Evolutionary conservation across 1,140 invertebrate genomes (phyloP), one percentile per base, ranked within the genome.

Genomic region (Megalonaias nervosa): DNA sequence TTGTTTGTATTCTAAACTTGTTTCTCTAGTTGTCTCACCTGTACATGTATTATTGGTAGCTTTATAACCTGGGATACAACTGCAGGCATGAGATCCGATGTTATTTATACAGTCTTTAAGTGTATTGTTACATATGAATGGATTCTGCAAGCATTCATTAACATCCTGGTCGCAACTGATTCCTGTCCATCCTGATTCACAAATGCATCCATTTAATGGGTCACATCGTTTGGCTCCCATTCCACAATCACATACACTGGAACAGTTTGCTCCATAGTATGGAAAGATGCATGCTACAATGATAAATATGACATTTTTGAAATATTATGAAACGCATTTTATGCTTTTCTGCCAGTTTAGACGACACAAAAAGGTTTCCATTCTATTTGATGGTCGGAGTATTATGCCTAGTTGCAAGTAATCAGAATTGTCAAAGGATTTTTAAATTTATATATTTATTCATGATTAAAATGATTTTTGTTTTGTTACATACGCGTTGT

Each of bases 101-200:
- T 67, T 79, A 56, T 84, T 84, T 0, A 68, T 55, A 67, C 83
- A 84, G 2, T 21, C 23, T 21, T 77, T 66, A 16, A 77, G 71
- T 6, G 17, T 62, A n/a, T 21, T 23, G 17, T 23, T 59, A 26
- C 76, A 81, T 26, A 68, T 62, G n/a, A 21, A 65, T 4, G 74
- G 60, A 21, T 67, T 56, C 4, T 38, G 31, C 31, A 31, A 31
- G 17, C 86, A 88, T 64, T 84, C 85, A 64, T 85, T 70, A 19
- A 85, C 74, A 62, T 86, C 81, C 5, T 58, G 57, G 55, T 82
- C 74, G 81, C 86, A 88, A 21, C 74, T 76, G 1, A 55, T n/a
- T 9, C 83, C 85, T 3, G 80, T 75, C 83, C 83, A 86, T 6
- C 85, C 85, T n/a, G 74, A 21, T 23, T 73, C 72, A 79, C 85